Evolutionary conservation across 2,797 vertebrate genomes (phyloP), one percentile per base, ranked within the genome.

Genomic region (Phoeniculus purpureus): DNA sequence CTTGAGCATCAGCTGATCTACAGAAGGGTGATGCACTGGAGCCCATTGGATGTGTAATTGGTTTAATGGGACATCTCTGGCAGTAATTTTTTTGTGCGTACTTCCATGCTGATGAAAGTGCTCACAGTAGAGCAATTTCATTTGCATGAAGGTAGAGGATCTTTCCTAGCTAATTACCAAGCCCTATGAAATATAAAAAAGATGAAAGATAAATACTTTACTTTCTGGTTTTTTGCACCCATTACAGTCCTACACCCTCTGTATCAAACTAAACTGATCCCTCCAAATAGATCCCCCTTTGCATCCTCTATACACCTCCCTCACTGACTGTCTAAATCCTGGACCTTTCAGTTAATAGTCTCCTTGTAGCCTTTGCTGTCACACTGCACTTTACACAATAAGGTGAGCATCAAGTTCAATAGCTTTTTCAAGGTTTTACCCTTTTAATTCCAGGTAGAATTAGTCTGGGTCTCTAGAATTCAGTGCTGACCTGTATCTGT

Each of bases 301-400:
- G 66, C 29, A 20, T 80, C 79, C 93, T 73, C 81, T 71, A 6
- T 89, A 71, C 14, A 4, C 91, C 59, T 95, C 91, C 17, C 87
- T 94, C 7, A 37, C 92, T 52, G 84, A 90, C 60, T 95, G 67
- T 83, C 89, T 97, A 87, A 97, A 72, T 59, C 84, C 95, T 25
- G 87, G 92, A 96, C 94, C 94, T 65, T 97, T 97, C 91, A 95
- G 79, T 71, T 92, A 94, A 52, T 90, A 98, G 80, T 95, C 88
- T 81, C 94, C 94, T 59, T 96, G 82, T 48, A 90, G 92, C 27
- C 78, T 91, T 67, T 89, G 96, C 91, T 92, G 93, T 82, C 78
- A 89, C 78, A 89, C 61, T 88, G 66, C 43, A 21, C 66, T 27
- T 91, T 95, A 72, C 95, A 92, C 68, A 93, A 75, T 74, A 96